Evolutionary conservation across 2,888 invertebrate species (phyloP).

Genomic region (Callosobruchus maculatus): DNA sequence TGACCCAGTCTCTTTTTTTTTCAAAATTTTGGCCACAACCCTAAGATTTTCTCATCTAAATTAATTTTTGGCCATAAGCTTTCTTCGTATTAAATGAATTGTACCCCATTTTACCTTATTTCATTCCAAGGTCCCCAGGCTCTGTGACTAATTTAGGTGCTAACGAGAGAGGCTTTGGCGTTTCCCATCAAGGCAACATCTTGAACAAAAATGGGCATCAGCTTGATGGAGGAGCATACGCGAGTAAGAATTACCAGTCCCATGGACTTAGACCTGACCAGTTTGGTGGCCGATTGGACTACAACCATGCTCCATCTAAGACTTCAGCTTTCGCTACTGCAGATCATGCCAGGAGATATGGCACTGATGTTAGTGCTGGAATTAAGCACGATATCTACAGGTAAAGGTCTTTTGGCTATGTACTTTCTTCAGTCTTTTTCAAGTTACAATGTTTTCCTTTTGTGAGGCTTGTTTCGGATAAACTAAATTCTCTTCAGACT

Average conservation of each 20-base stretch:
- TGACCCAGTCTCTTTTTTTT: no score
- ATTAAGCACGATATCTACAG: conserved; percentile 27
- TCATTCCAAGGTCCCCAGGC: background rate
- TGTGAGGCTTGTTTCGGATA: no score
- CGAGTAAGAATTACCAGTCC: conserved; percentile 27
- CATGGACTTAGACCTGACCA: conserved; percentile 28
- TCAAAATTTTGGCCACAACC: no score
- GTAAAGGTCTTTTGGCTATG: no score
- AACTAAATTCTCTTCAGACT: no score
- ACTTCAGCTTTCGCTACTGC: conserved; percentile 27
- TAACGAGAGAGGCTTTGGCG: conserved; percentile 6
- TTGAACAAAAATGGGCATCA: conserved; percentile 25
- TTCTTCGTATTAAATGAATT: no score
- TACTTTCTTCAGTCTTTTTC: no score
- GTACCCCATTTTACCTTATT: no score
- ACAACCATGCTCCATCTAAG: conserved; percentile 29
- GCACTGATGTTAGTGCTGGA: conserved; percentile 30
- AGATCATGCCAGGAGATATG: conserved; percentile 24
- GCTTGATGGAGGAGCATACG: conserved; percentile 29
- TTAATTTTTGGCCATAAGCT: no score
- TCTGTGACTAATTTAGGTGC: background rate
- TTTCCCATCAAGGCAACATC: conserved; percentile 28
- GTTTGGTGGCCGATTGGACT: conserved; percentile 30
- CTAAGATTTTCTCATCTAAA: no score
- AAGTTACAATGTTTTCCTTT: no score